A percentile compares a stretch with the other conserved stretches of the same genome.
Evolutionary conservation across 2,797 vertebrate genomes (phyloP).

Genomic region (Cossypha caffra): DNA sequence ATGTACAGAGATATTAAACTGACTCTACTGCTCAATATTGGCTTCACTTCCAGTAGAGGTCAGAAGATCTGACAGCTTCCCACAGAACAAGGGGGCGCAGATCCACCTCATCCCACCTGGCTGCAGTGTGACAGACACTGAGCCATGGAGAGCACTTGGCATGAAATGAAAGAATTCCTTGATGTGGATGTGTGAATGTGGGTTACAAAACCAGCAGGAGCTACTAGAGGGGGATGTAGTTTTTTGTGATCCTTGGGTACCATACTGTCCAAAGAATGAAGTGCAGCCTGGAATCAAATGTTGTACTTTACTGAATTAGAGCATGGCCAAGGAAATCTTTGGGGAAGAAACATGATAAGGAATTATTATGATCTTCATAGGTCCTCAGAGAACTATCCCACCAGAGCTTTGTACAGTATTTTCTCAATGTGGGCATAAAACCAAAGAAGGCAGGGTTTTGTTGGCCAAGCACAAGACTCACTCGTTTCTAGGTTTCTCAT

Average conservation of each 20-base stretch:
- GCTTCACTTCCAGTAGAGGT: neutral
- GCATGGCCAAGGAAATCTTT: neutral
- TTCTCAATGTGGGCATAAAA: neutral
- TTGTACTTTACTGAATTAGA: neutral
- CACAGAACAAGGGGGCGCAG: neutral
- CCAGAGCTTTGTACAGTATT: neutral
- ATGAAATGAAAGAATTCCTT: neutral
- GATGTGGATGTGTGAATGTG: neutral
- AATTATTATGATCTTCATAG: neutral
- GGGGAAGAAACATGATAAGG: neutral
- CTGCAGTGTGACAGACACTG: neutral
- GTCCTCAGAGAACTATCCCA: neutral
- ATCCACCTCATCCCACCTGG: neutral
- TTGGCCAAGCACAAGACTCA: neutral
- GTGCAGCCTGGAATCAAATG: neutral
- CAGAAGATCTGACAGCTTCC: neutral
- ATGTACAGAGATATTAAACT: neutral
- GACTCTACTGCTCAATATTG: neutral
- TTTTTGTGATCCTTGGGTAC: neutral
- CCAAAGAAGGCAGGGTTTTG: neutral
- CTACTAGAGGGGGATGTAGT: neutral
- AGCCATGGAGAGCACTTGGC: neutral
- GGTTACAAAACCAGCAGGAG: neutral
- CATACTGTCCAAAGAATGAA: neutral
- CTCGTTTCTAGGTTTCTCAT: neutral